Percentiles rank a stretch among this genome's conserved stretches.
Conservation (phyloP, 1,140 invertebrate genomes). For the Brachionus plicatilis region DNA sequence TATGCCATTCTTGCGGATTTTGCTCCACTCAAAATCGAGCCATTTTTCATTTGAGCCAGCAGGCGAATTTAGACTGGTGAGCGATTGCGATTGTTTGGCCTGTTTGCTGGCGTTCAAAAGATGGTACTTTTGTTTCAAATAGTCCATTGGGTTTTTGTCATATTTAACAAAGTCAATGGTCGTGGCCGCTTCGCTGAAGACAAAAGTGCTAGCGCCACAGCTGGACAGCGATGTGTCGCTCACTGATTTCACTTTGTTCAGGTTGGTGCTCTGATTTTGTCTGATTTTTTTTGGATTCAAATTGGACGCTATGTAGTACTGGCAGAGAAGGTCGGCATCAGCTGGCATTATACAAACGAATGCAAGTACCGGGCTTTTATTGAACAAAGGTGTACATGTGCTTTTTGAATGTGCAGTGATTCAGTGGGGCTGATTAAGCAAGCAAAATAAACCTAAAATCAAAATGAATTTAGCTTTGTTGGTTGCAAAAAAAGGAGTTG, state of each 20-base stretch:
- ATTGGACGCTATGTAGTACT: conserved; percentile 23
- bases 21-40: conserved; percentile 11
- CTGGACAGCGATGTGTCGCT: not conserved
- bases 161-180: conserved; percentile 39
- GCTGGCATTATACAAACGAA: conserved; percentile 29
- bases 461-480: conserved; percentile 17
- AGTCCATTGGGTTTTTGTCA: conserved; percentile 39
- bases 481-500: not conserved
- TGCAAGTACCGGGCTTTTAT: not conserved
- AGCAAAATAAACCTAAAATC: not conserved
- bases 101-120: not conserved
- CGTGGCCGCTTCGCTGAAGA: not conserved
- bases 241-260: not conserved
- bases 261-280: not conserved
- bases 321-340: conserved; percentile 27
- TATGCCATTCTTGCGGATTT: conserved; percentile 47
- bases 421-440: not conserved
- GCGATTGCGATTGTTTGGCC: not conserved
- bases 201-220: not conserved
- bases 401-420: not conserved
- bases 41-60: not conserved
- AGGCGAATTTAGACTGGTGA: not conserved
- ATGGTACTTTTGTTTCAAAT: conserved; percentile 22
- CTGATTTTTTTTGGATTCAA: not conserved
- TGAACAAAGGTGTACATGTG: not conserved